phyloP scores from a whole-genome alignment of 2,797 vertebrate genomes.

The Pterois miles region DNA sequence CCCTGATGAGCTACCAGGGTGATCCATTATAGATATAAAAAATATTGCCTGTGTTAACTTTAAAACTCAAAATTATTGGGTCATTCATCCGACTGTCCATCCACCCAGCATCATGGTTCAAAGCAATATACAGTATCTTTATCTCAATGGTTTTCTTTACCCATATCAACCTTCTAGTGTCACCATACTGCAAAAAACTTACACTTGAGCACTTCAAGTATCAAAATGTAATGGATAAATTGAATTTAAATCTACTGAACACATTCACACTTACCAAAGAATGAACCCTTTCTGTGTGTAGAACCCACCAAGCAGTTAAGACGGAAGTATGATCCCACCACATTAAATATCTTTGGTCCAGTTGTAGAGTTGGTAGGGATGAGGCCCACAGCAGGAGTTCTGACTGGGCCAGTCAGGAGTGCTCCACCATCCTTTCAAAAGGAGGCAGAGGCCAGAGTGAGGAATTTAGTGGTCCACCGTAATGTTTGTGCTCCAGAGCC shows the following conservation, averaged over 20 bases:
- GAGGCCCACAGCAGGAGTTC: not conserved
- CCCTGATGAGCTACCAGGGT: not conserved
- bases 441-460: slow-evolving; percentile 52
- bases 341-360: not conserved
- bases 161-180: not conserved
- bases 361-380: not conserved
- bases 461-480: slow-evolving; percentile 71
- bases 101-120: not conserved
- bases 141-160: not conserved
- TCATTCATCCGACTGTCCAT: not conserved
- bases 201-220: not conserved
- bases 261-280: not conserved
- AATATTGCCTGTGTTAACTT: not conserved
- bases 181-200: not conserved
- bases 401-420: not conserved
- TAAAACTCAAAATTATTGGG: not conserved
- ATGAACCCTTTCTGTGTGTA: not conserved
- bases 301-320: not conserved
- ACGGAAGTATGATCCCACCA: not conserved
- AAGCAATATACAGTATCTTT: not conserved
- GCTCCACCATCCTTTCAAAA: slow-evolving; percentile 33
- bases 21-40: not conserved
- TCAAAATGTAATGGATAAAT: not conserved
- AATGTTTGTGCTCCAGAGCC: slow-evolving; percentile 72
- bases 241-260: not conserved